Evolutionary conservation across 2,113 vertebrate genomes (phyloP).

Genomic region (Xiphorhynchus elegans): DNA sequence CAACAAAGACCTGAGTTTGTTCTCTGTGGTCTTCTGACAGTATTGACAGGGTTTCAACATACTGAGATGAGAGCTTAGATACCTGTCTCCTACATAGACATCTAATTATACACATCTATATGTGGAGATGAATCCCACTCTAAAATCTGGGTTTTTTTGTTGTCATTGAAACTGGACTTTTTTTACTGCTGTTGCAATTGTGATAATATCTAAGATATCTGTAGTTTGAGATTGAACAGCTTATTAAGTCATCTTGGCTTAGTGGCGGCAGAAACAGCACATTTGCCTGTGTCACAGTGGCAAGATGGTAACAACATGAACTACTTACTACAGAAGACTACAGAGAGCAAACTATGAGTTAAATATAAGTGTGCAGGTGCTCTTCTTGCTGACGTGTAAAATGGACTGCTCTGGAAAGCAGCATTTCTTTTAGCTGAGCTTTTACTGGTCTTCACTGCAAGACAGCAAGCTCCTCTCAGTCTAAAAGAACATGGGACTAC

Average conservation of each 20-base stretch:
- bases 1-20: neutral
- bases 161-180: accelerated
- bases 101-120: neutral
- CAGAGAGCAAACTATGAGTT: neutral
- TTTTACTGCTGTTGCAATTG: neutral
- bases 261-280: neutral
- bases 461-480: neutral
- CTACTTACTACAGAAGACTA: neutral
- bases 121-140: neutral
- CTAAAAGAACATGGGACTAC: neutral
- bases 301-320: neutral
- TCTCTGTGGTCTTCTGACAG: neutral
- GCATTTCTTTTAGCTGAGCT: neutral
- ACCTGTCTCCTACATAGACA: neutral
- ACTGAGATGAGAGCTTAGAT: neutral
- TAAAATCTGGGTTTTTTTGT: neutral
- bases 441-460: neutral
- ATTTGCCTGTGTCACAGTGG: neutral
- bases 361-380: neutral
- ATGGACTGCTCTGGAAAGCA: neutral
- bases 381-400: neutral
- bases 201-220: neutral
- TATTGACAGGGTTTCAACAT: neutral
- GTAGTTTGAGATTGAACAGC: neutral
- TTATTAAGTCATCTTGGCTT: neutral